These are phyloP conservation scores for Mus caroli DNA, from an alignment of 2,797 vertebrate genomes.

Conservation along the genomic window DNA sequence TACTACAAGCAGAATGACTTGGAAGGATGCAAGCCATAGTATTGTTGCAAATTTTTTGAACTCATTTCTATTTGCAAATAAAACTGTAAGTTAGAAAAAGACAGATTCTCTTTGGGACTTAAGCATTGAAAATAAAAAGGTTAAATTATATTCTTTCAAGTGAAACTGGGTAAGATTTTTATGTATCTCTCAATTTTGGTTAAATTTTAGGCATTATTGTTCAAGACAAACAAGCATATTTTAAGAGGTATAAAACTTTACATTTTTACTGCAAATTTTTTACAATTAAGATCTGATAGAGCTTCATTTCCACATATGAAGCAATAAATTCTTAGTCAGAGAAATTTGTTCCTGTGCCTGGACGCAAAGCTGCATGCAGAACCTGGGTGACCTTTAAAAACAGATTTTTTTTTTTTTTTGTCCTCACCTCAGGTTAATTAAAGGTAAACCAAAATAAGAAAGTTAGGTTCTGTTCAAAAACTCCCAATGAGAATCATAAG, in stretches of 20 bases:
- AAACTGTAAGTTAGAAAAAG: background rate
- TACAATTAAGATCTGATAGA: background rate
- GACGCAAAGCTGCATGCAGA: background rate
- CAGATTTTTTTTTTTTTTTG: background rate
- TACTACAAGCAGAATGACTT: background rate
- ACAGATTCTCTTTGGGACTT: constrained; percentile 21
- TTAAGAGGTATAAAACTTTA: background rate
- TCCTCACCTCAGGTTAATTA: background rate
- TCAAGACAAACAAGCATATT: constrained; percentile 22
- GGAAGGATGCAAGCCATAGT: background rate
- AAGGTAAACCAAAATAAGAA: background rate
- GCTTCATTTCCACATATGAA: constrained; percentile 30
- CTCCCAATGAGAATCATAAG: background rate
- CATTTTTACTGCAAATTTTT: background rate
- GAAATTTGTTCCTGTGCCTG: background rate
- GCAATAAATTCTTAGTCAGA: constrained; percentile 36
- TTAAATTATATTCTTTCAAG: background rate
- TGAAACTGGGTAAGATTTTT: background rate
- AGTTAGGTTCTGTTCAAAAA: background rate
- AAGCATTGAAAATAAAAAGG: constrained; percentile 32
- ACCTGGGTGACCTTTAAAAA: background rate
- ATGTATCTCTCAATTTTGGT: background rate
- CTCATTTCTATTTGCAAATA: background rate
- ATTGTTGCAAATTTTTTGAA: constrained; percentile 1
- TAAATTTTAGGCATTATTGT: constrained; percentile 22